Conservation (phyloP, 2,797 vertebrate species). For the Luscinia luscinia region DNA sequence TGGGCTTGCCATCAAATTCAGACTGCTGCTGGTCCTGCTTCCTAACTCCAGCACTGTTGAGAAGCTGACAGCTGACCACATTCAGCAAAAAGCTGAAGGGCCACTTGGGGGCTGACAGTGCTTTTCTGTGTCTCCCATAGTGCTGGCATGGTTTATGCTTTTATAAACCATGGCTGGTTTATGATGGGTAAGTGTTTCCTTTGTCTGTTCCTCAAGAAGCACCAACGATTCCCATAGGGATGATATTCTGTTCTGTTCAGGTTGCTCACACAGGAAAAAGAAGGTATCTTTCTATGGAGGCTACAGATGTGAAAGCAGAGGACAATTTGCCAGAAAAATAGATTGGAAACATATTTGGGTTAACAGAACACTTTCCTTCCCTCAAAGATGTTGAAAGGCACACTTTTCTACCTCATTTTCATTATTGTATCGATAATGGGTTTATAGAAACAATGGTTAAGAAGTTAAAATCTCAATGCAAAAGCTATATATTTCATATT, state of each 20-base stretch:
- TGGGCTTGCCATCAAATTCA: background rate
- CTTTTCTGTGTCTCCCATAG: background rate
- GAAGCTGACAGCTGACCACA: background rate
- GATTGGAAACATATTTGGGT: background rate
- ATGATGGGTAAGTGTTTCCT: background rate
- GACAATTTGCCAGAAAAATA: background rate
- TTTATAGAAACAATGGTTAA: background rate
- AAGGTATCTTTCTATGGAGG: background rate
- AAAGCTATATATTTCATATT: constrained; percentile 1
- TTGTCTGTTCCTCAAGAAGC: background rate
- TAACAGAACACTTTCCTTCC: background rate
- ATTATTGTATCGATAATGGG: background rate
- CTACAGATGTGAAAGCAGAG: background rate
- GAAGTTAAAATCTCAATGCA: constrained; percentile 8
- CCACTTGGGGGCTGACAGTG: fast-evolving
- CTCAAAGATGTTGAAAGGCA: background rate
- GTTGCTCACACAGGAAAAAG: background rate
- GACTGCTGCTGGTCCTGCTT: background rate
- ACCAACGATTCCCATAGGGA: background rate
- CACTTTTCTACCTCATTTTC: background rate
- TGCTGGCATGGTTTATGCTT: background rate
- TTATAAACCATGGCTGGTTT: background rate
- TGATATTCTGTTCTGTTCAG: background rate
- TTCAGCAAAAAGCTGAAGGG: background rate
- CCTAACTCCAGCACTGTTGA: background rate